Base-by-base conservation (phyloP, 1,140 invertebrate species). In the Stegodyphus mimosarum region DNA sequence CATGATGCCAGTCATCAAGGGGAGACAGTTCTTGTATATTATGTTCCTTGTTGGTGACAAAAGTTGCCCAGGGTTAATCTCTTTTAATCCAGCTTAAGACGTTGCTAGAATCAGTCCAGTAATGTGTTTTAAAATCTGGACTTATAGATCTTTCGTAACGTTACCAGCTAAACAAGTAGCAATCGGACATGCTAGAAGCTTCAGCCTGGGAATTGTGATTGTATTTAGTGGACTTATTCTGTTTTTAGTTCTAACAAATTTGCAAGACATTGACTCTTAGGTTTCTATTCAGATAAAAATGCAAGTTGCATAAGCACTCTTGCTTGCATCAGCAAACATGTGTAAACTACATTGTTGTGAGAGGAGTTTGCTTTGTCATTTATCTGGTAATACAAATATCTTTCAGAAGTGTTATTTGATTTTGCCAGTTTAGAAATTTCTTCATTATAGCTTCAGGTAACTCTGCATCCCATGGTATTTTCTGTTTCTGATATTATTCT, bases 1-100 rank as follows among this genome's bases (percentile, higher is more conserved):
- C 87, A 88, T 91, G 88, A 33, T 87, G 67, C 90, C 90, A 91
- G 4, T 87, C 63, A 6, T 78, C 73, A 15, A 50, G 11, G 33
- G 67, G 83, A 67, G 55, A 63, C 33, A 63, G 15, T 48, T 81
- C 64, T 87, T 64, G 67, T 9, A 88, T 85, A 53, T 79, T 52
- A 0, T 55, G 52, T 49, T 73, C 18, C 50, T 76, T 55, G 53
- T 7, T 55, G 13, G 53, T 13, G 13, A 55, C 13, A 13, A 55
- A 55, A 7, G 53, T 55, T 13, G 53, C 53, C 53, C 53, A 55
- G 7, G 7, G 53, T 55, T 55, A 7, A 55, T 55, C 53, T 55
- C 53, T 55, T 55, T 52, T 73, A 7, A 73, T 73, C 71, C 71
- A 73, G 64, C 18, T 10, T 10, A 81, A 55, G 13, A 60, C 76